Evolutionary conservation across 2,113 vertebrate genomes (phyloP), one percentile per base, ranked within the genome.

Genomic region (Coregonus clupeaformis): DNA sequence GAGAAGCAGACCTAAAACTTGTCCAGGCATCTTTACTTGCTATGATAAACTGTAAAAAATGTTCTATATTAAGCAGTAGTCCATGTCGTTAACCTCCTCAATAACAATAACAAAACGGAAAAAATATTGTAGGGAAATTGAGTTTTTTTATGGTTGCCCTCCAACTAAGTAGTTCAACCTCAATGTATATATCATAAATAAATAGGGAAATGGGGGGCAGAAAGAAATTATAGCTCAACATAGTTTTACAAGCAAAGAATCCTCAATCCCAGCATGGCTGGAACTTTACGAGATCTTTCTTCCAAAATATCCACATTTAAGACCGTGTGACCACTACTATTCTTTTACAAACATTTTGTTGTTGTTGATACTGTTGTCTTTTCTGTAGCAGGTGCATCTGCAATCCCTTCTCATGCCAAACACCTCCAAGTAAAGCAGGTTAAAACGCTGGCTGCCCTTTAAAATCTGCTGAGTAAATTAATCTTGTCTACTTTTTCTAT

Each of bases 121-220:
- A 81, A 73, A 75, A 60, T 16, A 85, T 82, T 69, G 7, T 69
- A 64, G 70, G 63, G 55, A 85, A 85, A 57, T 86, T 24, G 6
- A 81, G 62, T 85, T 84, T 82, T 52, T 47, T 47, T 18, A 84
- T 83, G 68, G 70, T 80, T 77, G 67, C 89, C 65, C 83, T 89
- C 85, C 82, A 90, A 89, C 83, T 88, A 90, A 87, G 71, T 87
- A 88, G 81, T 82, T 91, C 73, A 89, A 91, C 89, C 89, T 91
- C 91, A 92, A 93, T 90, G 87, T 84, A 90, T 89, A 91, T 80
- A 85, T 91, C 91, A 94, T 94, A 94, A 94, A 94, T 94, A 94
- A 87, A 91, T 91, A 84, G 84, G 89, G 84, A 64, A 78, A 75
- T 75, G 81, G 86, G 64, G 59, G 29, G 29, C 29, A 29, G 9